Percentiles rank a stretch among this genome's conserved stretches.
phyloP scores from a whole-genome alignment of 2,113 vertebrate species.

The Alaudala cheleensis region DNA sequence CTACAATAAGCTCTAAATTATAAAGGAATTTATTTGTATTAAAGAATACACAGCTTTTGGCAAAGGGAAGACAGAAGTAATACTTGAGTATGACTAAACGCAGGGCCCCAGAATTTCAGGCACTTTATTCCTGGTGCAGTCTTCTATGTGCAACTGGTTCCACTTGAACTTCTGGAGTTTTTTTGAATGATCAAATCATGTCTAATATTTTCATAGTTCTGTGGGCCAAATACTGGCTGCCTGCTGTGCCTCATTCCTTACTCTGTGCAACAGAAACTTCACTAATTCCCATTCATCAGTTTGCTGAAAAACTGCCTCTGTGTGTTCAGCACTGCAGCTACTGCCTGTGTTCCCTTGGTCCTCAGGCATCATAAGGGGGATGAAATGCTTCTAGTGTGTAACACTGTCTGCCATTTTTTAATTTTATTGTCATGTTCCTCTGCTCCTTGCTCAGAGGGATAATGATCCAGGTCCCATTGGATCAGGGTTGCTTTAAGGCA shows the following conservation, averaged over 20 bases:
- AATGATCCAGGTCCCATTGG: fast-evolving
- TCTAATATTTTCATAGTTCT: neutral
- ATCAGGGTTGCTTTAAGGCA: neutral
- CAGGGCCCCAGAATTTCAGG: neutral
- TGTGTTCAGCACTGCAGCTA: neutral
- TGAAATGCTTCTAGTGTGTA: neutral
- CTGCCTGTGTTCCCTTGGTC: neutral
- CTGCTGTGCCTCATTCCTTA: neutral
- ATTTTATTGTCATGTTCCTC: neutral
- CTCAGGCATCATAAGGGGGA: neutral
- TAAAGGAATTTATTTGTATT: neutral
- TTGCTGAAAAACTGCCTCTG: fast-evolving
- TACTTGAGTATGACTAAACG: neutral
- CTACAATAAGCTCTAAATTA: neutral
- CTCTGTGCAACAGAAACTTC: neutral
- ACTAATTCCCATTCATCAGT: neutral
- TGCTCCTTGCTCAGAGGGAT: neutral
- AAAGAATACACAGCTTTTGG: neutral
- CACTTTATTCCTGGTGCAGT: neutral
- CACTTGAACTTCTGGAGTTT: neutral
- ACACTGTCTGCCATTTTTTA: neutral
- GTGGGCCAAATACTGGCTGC: neutral
- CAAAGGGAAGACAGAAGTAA: neutral
- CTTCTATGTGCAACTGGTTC: neutral
- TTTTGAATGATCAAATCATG: neutral